Evolutionary conservation across 2,888 invertebrate genomes (phyloP), one percentile per base, ranked within the genome.

Genomic region (Nemotelus pantherinus): DNA sequence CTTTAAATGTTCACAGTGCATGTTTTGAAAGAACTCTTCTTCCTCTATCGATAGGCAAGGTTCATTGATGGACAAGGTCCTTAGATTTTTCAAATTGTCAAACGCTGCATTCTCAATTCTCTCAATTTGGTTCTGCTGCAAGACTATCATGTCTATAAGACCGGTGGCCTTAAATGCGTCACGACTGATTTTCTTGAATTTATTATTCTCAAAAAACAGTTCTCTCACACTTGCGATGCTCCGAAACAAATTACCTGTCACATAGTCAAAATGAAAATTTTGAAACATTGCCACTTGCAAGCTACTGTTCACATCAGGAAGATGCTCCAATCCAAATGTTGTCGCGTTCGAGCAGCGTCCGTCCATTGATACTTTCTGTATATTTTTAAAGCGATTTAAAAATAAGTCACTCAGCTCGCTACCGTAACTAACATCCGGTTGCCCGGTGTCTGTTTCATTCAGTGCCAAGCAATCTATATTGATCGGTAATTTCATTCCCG

Each of bases 351-450:
- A 76, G 39, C 53, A 76, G 44, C 47, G 44, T 65, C 76, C 76
- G 47, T 76, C 64, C 64, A 76, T 76, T n/a, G 76, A 64, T 4
- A 76, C 44, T 7, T 53, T 64, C 10, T 47, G 76, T 25, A 76
- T 76, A 65, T 64, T 64, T 65, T 53, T 64, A 64, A 53, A 76
- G 25, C 76, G 76, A 48, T 57, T 74, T 63, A 72, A 72, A 57
- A 72, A 72, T 72, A 72, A 72, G n/a, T 58, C 44, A 25, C 39
- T 67, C 6, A 67, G n/a, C 43, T 58, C 41, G 2, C 5, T 45
- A 53, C 47, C 47, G 48, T 72, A 45, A 48, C 47, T 72, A 3
- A 58, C 6, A 72, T 72, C 44, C n/a, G 10, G 58, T 44, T 74
- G 60, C 9, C 57, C 58, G 45, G 45, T 57, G 45, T 72, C 72